Evolutionary conservation across 2,113 vertebrate species (phyloP).

Genomic region (Nesogale talazaci): DNA sequence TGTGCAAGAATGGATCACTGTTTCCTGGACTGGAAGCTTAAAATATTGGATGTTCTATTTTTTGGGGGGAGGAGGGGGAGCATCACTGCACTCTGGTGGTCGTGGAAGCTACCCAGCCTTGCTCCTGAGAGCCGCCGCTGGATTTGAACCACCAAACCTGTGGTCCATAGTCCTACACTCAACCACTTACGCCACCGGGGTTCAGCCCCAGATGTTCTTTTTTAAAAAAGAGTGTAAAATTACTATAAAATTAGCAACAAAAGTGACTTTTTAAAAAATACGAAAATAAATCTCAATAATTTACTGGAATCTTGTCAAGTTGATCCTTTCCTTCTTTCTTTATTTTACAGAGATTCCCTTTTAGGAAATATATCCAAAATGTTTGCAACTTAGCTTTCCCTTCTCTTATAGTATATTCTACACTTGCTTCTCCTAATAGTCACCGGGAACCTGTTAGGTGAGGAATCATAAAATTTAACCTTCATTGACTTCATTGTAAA

Average conservation of each 20-base stretch:
- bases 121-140: too few species aligned
- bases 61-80: too few species aligned
- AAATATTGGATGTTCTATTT: neutral
- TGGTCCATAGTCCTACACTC: too few species aligned
- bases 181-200: too few species aligned
- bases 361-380: neutral
- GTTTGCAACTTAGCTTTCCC: neutral
- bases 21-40: neutral
- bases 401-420: neutral
- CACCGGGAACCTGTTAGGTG: neutral
- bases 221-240: neutral
- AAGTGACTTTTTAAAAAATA: neutral
- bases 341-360: neutral
- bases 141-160: too few species aligned
- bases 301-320: neutral
- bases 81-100: too few species aligned
- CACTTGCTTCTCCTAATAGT: neutral
- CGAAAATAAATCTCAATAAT: conserved; percentile 42
- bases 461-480: neutral
- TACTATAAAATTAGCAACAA: neutral
- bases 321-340: neutral
- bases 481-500: neutral
- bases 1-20: neutral
- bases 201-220: too few species aligned
- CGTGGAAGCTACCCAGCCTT: too few species aligned